Evolutionary conservation across 2,113 vertebrate species (phyloP).

Genomic region (Pelodiscus sinensis): DNA sequence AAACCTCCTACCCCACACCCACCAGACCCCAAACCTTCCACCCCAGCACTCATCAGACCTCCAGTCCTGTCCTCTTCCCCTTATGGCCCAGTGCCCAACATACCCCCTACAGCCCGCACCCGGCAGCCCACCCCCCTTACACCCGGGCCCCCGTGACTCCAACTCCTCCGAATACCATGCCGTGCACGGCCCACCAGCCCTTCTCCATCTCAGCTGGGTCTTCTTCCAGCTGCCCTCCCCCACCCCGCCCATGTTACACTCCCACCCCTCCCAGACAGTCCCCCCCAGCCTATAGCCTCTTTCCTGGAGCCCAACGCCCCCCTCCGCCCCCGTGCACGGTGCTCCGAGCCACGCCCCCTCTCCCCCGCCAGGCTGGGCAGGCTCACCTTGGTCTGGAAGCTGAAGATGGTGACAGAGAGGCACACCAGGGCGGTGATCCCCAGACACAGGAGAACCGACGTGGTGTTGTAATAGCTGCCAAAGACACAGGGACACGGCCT

Average conservation of each 20-base stretch:
- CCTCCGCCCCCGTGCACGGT: background rate
- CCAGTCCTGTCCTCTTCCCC: accelerated
- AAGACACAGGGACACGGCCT: background rate
- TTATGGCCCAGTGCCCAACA: background rate
- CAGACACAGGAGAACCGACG: constrained; percentile 91
- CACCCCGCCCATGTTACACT: background rate
- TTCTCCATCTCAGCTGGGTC: no score
- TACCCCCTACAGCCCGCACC: accelerated
- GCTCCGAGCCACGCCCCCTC: background rate
- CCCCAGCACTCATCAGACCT: background rate
- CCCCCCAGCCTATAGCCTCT: background rate
- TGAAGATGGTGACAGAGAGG: constrained; percentile 89
- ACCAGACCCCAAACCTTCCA: background rate
- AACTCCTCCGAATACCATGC: background rate
- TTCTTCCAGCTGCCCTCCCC: background rate
- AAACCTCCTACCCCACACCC: background rate
- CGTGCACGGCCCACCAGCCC: no score
- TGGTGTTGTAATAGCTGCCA: constrained; percentile 92
- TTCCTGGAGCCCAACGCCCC: background rate
- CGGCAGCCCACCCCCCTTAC: background rate
- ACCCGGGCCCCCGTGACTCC: background rate
- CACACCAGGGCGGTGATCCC: constrained; percentile 92
- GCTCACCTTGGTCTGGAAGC: constrained; percentile 94
- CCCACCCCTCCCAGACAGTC: background rate
- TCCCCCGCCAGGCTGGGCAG: background rate